phyloP scores from a whole-genome alignment of 2,797 vertebrate genomes.

The Galaxias olidus region DNA sequence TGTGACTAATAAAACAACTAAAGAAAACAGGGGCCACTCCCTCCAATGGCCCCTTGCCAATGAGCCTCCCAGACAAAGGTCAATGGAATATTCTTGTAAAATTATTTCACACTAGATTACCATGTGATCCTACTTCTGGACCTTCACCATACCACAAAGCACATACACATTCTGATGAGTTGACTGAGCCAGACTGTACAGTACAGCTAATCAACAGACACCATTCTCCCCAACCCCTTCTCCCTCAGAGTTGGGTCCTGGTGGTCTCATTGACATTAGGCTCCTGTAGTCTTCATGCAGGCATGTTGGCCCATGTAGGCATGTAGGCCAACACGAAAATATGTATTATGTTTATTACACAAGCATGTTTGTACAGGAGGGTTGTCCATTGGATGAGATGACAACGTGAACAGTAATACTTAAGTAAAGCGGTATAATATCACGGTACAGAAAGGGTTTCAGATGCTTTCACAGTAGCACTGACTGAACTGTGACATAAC shows the following conservation, averaged over 20 bases:
- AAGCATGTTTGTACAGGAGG: too few relatives aligned
- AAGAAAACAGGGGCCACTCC: neutral
- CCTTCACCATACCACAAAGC: neutral
- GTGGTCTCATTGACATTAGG: constrained; percentile 19
- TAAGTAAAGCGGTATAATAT: too few relatives aligned
- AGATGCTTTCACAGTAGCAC: too few relatives aligned
- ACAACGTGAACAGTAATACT: too few relatives aligned
- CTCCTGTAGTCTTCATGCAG: neutral
- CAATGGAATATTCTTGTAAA: constrained; percentile 23
- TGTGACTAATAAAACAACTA: too few relatives aligned
- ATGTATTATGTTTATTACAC: too few relatives aligned
- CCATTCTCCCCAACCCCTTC: constrained; percentile 9
- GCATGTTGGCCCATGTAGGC: too few relatives aligned
- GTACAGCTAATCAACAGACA: constrained; percentile 4
- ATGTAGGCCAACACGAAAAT: too few relatives aligned
- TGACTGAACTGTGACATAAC: too few relatives aligned
- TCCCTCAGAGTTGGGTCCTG: constrained; percentile 5
- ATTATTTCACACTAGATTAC: constrained; percentile 25
- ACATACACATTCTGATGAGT: constrained; percentile 22
- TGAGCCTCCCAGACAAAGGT: constrained; percentile 12
- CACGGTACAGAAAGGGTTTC: too few relatives aligned
- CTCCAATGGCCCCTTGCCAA: neutral
- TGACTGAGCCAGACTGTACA: constrained; percentile 20
- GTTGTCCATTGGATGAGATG: too few relatives aligned
- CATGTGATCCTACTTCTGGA: constrained; percentile 10